Evolutionary conservation across 2,888 invertebrate species (phyloP).

Genomic region (Leptodirus hochenwartii): DNA sequence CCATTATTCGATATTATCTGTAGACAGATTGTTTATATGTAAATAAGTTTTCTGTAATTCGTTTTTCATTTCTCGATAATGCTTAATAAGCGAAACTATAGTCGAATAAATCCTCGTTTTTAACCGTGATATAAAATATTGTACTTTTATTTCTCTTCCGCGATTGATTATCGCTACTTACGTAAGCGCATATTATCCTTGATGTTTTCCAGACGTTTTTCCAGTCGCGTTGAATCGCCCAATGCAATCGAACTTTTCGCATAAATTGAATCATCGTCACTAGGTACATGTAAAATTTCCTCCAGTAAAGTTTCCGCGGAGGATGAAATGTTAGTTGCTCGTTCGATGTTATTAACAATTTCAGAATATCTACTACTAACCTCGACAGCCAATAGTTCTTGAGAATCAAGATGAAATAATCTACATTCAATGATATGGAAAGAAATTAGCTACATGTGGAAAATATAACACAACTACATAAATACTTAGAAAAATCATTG

Average conservation of each 20-base stretch:
- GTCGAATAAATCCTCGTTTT: too few species aligned
- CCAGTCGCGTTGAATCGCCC: conserved; percentile 34
- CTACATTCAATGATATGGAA: conserved; percentile 14
- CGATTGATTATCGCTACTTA: conserved; percentile 3
- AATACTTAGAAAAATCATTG: too few species aligned
- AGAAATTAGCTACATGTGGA: not conserved
- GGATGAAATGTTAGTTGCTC: conserved; percentile 41
- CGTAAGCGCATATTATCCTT: conserved; percentile 27
- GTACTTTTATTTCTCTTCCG: not conserved
- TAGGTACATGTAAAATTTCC: conserved; percentile 23
- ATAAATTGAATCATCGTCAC: conserved; percentile 30
- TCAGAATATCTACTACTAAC: conserved; percentile 51
- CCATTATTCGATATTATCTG: too few species aligned
- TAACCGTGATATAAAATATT: too few species aligned
- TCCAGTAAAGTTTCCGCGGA: conserved; percentile 30
- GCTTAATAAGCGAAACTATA: too few species aligned
- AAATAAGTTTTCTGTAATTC: conserved; percentile 15
- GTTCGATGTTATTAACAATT: conserved; percentile 51
- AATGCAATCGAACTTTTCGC: conserved; percentile 33
- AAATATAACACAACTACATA: too few species aligned
- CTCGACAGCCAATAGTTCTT: conserved; percentile 40
- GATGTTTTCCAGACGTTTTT: conserved; percentile 33
- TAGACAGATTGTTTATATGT: too few species aligned
- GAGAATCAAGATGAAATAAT: conserved; percentile 23
- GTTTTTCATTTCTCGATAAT: conserved; percentile 25